A percentile compares a stretch with the other conserved stretches of the same genome.
phyloP scores from a whole-genome alignment of 2,888 invertebrate genomes.

The Nephrocerus scutellatus region DNA sequence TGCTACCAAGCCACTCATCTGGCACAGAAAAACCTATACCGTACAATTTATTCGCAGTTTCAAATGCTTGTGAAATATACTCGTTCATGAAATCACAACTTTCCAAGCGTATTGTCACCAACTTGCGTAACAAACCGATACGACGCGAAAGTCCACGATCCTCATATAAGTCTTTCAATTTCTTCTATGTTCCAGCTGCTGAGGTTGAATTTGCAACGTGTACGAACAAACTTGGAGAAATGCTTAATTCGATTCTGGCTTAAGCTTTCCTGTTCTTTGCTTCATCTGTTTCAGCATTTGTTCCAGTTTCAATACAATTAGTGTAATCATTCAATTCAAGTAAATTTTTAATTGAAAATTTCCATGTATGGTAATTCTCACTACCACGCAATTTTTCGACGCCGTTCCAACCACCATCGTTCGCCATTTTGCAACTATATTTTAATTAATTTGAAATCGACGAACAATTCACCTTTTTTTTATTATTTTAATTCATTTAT shows the following conservation, averaged over 20 bases:
- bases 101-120: constrained; percentile 11
- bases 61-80: constrained; percentile 14
- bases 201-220: constrained; percentile 13
- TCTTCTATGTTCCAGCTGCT: constrained; percentile 15
- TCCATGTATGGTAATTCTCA: constrained; percentile 12
- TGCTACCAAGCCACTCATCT: constrained; percentile 15
- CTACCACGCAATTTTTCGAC: constrained; percentile 10
- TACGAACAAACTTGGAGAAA: constrained; percentile 12
- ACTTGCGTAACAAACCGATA: constrained; percentile 15
- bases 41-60: constrained; percentile 11
- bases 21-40: constrained; percentile 15
- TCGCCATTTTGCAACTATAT: no score
- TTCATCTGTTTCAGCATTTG: constrained; percentile 4
- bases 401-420: no score
- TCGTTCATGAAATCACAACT: constrained; percentile 14
- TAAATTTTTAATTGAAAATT: constrained; percentile 10
- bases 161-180: constrained; percentile 16
- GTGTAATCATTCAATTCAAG: constrained; percentile 11
- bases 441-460: no score
- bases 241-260: constrained; percentile 10
- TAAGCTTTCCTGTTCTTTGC: no score
- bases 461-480: no score
- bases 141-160: constrained; percentile 19
- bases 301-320: constrained; percentile 6
- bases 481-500: no score